Evolutionary conservation across 2,888 invertebrate species (phyloP), one percentile per base, ranked within the genome.

Genomic region (Malthinus seriepunctatus): DNA sequence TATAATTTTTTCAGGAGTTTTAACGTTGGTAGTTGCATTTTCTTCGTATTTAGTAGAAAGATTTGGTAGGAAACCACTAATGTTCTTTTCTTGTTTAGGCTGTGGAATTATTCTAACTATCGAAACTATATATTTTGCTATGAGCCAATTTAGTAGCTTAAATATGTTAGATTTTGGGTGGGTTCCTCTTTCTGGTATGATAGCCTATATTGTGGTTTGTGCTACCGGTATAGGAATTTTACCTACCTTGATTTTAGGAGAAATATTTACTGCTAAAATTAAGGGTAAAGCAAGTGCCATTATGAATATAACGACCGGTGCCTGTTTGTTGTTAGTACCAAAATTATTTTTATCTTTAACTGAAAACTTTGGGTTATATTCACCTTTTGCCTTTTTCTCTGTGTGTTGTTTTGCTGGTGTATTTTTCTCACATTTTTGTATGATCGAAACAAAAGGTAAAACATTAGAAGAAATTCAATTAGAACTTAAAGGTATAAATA

Each of bases 381-480:
- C 69, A 3, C 70, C 75, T 12, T 77, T 77, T 61, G 59, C 67
- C 7, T 64, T 74, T 15, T 77, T 74, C 60, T 61, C 70, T 1
- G 9, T 64, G 3, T 65, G 65, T 37, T 69, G 68, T 32, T 67
- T 73, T 32, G 8, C 69, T 5, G 64, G 69, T 12, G 63, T 69
- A 7, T 48, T 72, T 8, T 62, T 70, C 46, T 64, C 72, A 3
- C 67, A 70, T 54, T 73, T 62, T 59, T 65, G 71, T 56, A 63
- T 78, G 33, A 74, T 76, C 1, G 75, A 78, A 60, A 77, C 77
- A 0, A 73, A 70, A 60, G 76, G 75, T 2, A 76, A 74, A 59
- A 74, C 74, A 4, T 63, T 78, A 33, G 75, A 76, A 55, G 74
- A 77, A 66, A 77, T 77, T 47, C 77, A 78, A 56, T 73, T 76